A percentile compares a stretch with the other conserved stretches of the same genome.
Evolutionary conservation across 2,888 invertebrate genomes (phyloP).

Genomic region (Calameuta pallipes): DNA sequence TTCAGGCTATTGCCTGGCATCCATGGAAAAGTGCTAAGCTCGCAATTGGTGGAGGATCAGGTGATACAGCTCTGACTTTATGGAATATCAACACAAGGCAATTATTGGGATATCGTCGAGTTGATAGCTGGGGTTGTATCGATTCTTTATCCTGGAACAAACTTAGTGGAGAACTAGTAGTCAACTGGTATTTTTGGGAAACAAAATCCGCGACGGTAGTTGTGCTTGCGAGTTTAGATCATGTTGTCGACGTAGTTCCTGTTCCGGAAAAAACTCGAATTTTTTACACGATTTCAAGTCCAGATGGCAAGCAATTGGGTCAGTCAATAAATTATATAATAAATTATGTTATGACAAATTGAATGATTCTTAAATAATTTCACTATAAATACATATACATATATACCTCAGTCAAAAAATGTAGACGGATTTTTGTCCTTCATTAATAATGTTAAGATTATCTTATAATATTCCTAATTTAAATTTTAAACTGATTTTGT

Average conservation of each 20-base stretch:
- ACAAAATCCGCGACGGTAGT: conserved; percentile 35
- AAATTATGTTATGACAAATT: too few relatives aligned
- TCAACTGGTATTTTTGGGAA: conserved; percentile 47
- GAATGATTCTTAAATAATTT: not conserved
- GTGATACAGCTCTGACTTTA: conserved; percentile 46
- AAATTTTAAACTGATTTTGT: too few relatives aligned
- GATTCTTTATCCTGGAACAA: conserved; percentile 51
- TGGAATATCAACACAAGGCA: conserved; percentile 47
- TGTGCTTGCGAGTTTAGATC: conserved; percentile 47
- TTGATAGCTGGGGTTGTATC: conserved; percentile 39
- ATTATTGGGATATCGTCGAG: conserved; percentile 36
- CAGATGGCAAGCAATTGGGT: conserved; percentile 50
- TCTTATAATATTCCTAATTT: too few relatives aligned
- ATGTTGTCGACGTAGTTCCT: conserved; percentile 47
- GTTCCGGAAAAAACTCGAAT: conserved; percentile 27
- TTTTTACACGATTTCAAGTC: conserved; percentile 43
- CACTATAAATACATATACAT: too few relatives aligned
- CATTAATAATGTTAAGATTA: too few relatives aligned
- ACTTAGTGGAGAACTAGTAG: conserved; percentile 53
- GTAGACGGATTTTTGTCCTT: too few relatives aligned
- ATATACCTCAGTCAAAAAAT: too few relatives aligned
- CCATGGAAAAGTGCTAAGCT: conserved; percentile 44
- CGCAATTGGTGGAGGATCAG: conserved; percentile 50
- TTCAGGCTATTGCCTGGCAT: conserved; percentile 55
- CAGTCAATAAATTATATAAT: conserved; percentile 6